phyloP scores from a whole-genome alignment of 1,140 invertebrate species.

The Heliconius congener region DNA sequence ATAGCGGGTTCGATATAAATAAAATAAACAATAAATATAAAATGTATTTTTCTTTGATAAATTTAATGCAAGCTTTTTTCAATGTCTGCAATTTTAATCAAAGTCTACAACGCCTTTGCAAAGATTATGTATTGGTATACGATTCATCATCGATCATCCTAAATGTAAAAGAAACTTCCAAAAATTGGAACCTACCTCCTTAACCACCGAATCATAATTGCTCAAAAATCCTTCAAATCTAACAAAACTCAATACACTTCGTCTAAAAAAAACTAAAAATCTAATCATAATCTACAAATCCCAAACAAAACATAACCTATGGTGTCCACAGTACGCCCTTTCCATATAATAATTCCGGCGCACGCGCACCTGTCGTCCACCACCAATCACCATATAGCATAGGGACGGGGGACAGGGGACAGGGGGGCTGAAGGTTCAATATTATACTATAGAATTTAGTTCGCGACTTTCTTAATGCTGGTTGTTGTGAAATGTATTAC shows the following conservation, averaged over 20 bases:
- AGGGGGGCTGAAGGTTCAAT: not conserved
- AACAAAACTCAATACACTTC: not conserved
- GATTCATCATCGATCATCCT: too few species aligned
- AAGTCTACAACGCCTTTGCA: too few species aligned
- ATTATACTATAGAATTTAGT: slow-evolving; percentile 5
- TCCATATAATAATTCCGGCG: slow-evolving; percentile 20
- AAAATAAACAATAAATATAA: not conserved
- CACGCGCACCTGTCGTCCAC: slow-evolving; percentile 20
- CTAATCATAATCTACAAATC: not conserved
- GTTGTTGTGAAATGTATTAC: not conserved
- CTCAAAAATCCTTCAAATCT: not conserved
- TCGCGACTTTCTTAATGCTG: slow-evolving; percentile 10
- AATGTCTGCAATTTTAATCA: too few species aligned
- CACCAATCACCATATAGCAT: slow-evolving; percentile 16
- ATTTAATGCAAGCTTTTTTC: too few species aligned
- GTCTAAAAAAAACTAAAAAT: not conserved
- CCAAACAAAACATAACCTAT: not conserved
- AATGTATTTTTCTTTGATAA: not conserved
- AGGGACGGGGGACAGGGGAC: not conserved
- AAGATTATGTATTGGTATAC: too few species aligned
- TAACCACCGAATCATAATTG: too few species aligned
- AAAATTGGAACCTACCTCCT: too few species aligned
- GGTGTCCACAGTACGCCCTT: slow-evolving; percentile 9
- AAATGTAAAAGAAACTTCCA: too few species aligned
- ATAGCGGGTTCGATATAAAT: not conserved